Base-by-base conservation (phyloP, 2,888 invertebrate species). In the Osedax frankpressi region DNA sequence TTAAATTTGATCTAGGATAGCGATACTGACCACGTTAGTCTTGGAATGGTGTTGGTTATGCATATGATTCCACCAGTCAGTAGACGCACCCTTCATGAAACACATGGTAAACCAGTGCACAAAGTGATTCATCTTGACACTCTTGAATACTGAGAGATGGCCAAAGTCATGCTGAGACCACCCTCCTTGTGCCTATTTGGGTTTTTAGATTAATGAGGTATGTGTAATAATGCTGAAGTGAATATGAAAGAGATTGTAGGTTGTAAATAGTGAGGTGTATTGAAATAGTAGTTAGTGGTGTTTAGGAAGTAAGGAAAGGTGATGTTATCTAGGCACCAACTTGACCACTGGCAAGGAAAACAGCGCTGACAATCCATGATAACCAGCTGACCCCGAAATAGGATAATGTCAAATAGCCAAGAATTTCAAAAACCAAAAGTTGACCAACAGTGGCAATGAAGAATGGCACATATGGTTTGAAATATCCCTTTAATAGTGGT, bases 151-250 rank as follows among this genome's bases (percentile, higher is more conserved):
- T 11, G 84, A 84, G 69, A 83, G 77, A 77, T 84, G 84, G 6
- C 84, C 84, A 78, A 81, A 84, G 77, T 84, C 84, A 77, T 84
- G 84, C 76, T 84, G 84, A 2, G 79, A 77, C 84, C 84, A 84
- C n/a, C 81, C 81, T 26, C 80, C 77, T 77, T 84, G 84, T 2
- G 79, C 80, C 84, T 84, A 77, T 6, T 77, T 44, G 19, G 19
- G 44, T 6, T 44, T 19, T 11, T 44, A 44, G 44, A 19, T 44
- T 44, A 44, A 6, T n/a, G n/a, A n/a, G n/a, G n/a, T n/a, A n/a
- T n/a, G n/a, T n/a, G n/a, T n/a, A n/a, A n/a, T n/a, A n/a, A n/a
- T n/a, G n/a, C n/a, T n/a, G n/a, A n/a, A n/a, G n/a, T n/a, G n/a
- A n/a, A n/a, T n/a, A n/a, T n/a, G n/a, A n/a, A n/a, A n/a, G n/a